phyloP scores from a whole-genome alignment of 2,797 vertebrate species.

The Nannoperca obscura region DNA sequence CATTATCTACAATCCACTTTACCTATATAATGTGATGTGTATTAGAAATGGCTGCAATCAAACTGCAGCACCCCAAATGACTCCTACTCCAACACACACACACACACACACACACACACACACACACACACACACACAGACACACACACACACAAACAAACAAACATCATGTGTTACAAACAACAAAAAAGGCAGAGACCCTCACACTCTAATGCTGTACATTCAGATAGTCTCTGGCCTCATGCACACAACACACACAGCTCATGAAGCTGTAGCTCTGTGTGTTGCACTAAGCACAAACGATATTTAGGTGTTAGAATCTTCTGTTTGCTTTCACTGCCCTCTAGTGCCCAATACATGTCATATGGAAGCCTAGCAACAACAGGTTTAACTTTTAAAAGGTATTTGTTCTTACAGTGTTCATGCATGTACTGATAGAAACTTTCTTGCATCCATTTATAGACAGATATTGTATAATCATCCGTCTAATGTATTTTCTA shows the following conservation, averaged over 20 bases:
- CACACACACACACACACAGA: not conserved
- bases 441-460: not conserved
- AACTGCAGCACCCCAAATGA: not conserved
- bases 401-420: not conserved
- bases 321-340: constrained; percentile 55
- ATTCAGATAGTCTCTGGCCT: not conserved
- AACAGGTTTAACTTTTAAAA: not conserved
- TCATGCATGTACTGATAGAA: not conserved
- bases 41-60: not conserved
- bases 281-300: not conserved
- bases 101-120: no score
- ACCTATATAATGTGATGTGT: not conserved
- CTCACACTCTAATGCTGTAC: rapidly evolving
- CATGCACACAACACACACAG: no score
- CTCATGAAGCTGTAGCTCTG: not conserved
- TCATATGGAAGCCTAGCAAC: no score
- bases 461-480: not conserved
- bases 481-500: not conserved
- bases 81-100: not conserved
- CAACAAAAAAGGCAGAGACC: not conserved
- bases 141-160: no score
- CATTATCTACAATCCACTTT: not conserved
- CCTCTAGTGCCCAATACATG: constrained; percentile 63
- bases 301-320: not conserved
- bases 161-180: not conserved